Base-by-base conservation (phyloP, 2,797 vertebrate species). In the Halcyon smyrnensis region DNA sequence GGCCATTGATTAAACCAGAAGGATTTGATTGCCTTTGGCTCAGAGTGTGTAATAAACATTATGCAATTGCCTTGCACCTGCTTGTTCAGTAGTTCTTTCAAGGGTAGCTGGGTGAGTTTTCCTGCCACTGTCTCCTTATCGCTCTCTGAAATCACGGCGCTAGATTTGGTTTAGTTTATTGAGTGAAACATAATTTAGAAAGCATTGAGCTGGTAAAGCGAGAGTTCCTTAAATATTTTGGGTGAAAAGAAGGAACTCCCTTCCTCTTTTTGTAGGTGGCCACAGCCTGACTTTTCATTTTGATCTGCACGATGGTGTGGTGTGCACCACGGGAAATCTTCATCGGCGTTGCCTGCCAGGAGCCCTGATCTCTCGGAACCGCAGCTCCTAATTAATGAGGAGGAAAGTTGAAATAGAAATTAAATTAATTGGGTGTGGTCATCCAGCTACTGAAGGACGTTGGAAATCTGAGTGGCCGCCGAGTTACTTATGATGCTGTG, bases 1-100 rank as follows among this genome's bases (percentile, higher is more conserved):
- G 78, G 64, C 88, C 90, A 90, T 90, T 75, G 95, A 95, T 96
- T 92, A 88, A 89, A 48, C 10, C 70, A 63, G 81, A 50, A 46
- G 48, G 30, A 87, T 95, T 56, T 87, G 81, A 87, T 81, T 85
- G 88, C 88, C 78, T 87, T 92, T 62, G 90, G 77, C 86, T 86
- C 48, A n/a, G 67, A 34, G 62, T 90, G 62, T 71, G 59, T 76
- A 83, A 95, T 90, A 84, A 94, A 80, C 28, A 4, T 93, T 83
- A 81, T 60, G 92, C 91, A 95, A 90, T 80, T 74, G 75, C 46
- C 9, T 82, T 73, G 56, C 34, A 24, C 86, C 90, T 96, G 70
- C 89, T 89, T 41, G 69, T 53, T 91, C 89, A 37, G 62, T 64
- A 71, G 20, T 57, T 60, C 77, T 95, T 50, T n/a, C 74, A 59